Conservation (phyloP, 2,797 vertebrate genomes). For the Urosaurus nigricauda region DNA sequence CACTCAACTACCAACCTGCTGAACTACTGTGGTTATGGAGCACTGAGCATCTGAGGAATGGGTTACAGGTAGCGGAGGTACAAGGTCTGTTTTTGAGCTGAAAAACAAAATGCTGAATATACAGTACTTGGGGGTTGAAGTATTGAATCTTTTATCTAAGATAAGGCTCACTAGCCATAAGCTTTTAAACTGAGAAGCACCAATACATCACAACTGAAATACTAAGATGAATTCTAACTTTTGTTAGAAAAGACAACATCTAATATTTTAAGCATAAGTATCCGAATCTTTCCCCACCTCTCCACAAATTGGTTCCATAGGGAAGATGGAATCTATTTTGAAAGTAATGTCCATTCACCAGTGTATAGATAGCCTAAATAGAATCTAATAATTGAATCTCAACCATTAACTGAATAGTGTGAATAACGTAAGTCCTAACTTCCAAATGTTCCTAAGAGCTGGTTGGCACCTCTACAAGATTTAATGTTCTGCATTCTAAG, state of each 20-base stretch:
- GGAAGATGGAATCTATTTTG: background rate
- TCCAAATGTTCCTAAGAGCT: background rate
- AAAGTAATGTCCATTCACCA: background rate
- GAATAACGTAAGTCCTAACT: background rate
- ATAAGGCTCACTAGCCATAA: background rate
- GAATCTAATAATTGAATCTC: background rate
- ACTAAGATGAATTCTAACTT: background rate
- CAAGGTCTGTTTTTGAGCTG: conserved; percentile 84
- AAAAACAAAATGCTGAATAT: conserved; percentile 43
- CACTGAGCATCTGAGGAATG: conserved; percentile 83
- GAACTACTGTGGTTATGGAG: conserved; percentile 73
- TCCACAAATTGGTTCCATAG: background rate
- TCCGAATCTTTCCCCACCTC: background rate
- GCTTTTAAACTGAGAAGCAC: background rate
- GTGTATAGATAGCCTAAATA: too few species aligned
- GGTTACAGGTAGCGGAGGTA: conserved; percentile 88
- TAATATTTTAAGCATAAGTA: background rate
- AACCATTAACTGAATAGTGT: background rate
- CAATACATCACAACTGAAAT: background rate
- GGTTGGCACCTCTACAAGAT: background rate
- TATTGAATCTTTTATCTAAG: background rate
- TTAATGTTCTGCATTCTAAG: background rate
- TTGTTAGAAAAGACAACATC: background rate
- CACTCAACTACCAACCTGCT: conserved; percentile 78
- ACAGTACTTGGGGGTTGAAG: conserved; percentile 22